Base-by-base conservation (phyloP, 2,113 vertebrate species). In the Panurus biarmicus region DNA sequence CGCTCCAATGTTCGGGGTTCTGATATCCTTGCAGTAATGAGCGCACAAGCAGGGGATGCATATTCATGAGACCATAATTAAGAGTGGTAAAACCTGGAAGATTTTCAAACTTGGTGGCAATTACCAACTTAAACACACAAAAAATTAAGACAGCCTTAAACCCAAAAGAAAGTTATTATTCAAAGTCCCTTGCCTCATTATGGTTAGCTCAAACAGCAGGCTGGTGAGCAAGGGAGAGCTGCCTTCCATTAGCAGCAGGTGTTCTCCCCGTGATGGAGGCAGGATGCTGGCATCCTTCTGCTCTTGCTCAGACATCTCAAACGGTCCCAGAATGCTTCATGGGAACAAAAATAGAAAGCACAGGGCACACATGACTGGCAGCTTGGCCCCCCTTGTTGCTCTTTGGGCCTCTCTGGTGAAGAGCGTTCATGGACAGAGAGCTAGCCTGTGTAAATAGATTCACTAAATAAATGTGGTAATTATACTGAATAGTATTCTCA, bases 31-130 rank as follows among this genome's bases (percentile, higher is more conserved):
- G 11, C 96, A 82, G 77, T 97, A 96, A 96, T 65, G 73, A 97
- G 93, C 38, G 1, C 83, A 66, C 91, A 90, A 94, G 93, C 95
- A 96, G 96, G 80, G 42, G 87, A 96, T 98, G 96, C 96, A 98
- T 98, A 98, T 97, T 96, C 93, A 98, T 97, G 96, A 97, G 96
- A 90, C 90, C 85, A 74, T 98, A 98, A 98, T 98, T 98, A 98
- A 96, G 95, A 98, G 96, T 93, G 87, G 90, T 97, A 97, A 98
- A 97, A 97, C 97, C 96, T 97, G 95, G 97, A 98, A 97, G 94
- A 96, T 95, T 97, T 97, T 98, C 97, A 97, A 97, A 88, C 94
- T 97, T 95, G 71, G 25, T 92, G 83, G 95, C 97, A 97, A 98
- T 97, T 98, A 97, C 95, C 96, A 97, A 93, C 83, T 88, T 94